Evolutionary conservation across 2,113 vertebrate species (phyloP), one percentile per base, ranked within the genome.

Genomic region (Noctilio leporinus): DNA sequence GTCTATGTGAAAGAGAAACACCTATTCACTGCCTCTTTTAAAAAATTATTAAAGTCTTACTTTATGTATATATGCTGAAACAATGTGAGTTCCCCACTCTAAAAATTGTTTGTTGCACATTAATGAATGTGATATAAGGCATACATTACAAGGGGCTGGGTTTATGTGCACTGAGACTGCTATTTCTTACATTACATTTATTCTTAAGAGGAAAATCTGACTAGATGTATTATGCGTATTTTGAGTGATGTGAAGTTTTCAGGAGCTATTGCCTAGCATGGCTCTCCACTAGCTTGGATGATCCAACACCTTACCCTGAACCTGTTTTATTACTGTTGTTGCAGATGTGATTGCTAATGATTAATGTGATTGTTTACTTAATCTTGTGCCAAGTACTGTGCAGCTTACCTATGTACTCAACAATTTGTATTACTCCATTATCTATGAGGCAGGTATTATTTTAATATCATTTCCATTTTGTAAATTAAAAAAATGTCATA

Each of bases 61-160:
- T 93, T 89, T 86, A 57, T 64, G 16, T 28, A 82, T 3, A 49
- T 19, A 45, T 38, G 19, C 88, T 88, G 59, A 96, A 94, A 94
- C 67, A 70, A 53, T 57, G 26, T 65, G 75, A 89, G 77, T 86
- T 78, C 1, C 19, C 8, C n/a, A 62, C 14, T 75, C 14, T 49
- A 78, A 62, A 75, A 82, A 59, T 81, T 89, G 26, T 83, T 86
- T 91, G n/a, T 65, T 88, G 7, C 83, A 7, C 40, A 67, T 89
- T 89, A 73, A 94, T 69, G 89, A 65, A 12, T 92, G 80, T 93
- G 78, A 59, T 67, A n/a, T 73, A 65, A 82, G 35, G 78, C 89
- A 93, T 40, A 5, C 30, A 85, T 40, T 83, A 53, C 20, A 40
- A 28, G 77, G 40, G 40, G 0, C 40, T 67, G 78, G n/a, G 26